Evolutionary conservation across 2,113 vertebrate genomes (phyloP).

Genomic region (Hippoglossus stenolepis): DNA sequence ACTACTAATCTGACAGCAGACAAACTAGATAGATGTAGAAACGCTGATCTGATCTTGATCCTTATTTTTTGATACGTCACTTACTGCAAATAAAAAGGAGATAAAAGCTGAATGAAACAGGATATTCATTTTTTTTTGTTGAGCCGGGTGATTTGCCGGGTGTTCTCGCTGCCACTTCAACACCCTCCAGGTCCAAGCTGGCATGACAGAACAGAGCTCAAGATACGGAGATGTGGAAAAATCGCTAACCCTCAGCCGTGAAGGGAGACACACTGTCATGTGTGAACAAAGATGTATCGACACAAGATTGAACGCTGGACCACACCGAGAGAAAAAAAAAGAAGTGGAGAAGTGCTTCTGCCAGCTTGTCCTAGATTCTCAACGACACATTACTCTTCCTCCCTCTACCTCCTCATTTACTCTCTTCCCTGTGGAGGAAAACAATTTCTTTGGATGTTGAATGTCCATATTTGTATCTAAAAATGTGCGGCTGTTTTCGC

Average conservation of each 20-base stretch:
- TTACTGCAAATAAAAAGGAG: neutral
- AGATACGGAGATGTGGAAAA: slow-evolving; percentile 17
- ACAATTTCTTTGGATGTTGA: slow-evolving; percentile 1
- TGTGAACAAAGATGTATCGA: slow-evolving; percentile 42
- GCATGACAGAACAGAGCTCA: neutral
- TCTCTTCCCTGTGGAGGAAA: slow-evolving; percentile 24
- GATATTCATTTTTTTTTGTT: neutral
- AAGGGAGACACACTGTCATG: slow-evolving; percentile 24
- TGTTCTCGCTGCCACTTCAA: neutral
- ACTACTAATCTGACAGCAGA: neutral
- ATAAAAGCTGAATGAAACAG: neutral
- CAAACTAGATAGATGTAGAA: neutral
- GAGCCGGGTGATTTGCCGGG: neutral
- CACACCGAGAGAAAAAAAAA: slow-evolving; percentile 29
- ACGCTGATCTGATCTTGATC: neutral
- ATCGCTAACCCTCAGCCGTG: slow-evolving; percentile 21
- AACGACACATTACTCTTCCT: slow-evolving; percentile 42
- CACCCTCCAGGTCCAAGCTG: neutral
- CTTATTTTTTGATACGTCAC: neutral
- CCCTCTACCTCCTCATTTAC: slow-evolving; percentile 16
- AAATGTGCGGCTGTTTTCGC: neutral
- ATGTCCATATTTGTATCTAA: neutral
- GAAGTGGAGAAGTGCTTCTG: slow-evolving; percentile 12
- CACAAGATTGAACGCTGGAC: slow-evolving; percentile 33
- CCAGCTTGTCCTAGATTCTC: slow-evolving; percentile 56